Percentiles rank a stretch among this genome's conserved stretches.
These are phyloP conservation scores for Orchesella flavescens DNA, from an alignment of 2,888 invertebrate genomes.

Conservation along the genomic window DNA sequence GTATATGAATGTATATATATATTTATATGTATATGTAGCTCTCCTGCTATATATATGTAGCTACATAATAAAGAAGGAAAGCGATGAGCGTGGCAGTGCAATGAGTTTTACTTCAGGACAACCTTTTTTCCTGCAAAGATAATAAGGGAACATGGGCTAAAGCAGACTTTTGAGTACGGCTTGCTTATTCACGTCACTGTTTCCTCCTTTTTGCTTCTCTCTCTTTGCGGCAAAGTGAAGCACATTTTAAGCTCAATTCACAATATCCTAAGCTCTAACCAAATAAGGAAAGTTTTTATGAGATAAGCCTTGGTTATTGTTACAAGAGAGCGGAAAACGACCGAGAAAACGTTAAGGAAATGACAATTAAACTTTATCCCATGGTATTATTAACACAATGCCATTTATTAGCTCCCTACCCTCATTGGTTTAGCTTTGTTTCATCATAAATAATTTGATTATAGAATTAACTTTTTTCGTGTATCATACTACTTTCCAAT, in stretches of 20 bases:
- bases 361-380: constrained; percentile 54
- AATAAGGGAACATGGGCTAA: constrained; percentile 35
- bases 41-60: background rate
- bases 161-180: constrained; percentile 34
- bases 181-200: constrained; percentile 33
- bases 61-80: constrained; percentile 23
- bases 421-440: background rate
- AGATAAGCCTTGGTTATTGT: constrained; percentile 59
- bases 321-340: constrained; percentile 53
- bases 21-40: too few relatives aligned
- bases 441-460: too few relatives aligned
- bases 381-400: constrained; percentile 56
- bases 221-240: background rate
- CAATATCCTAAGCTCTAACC: constrained; percentile 60
- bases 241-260: background rate
- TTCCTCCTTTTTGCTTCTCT: constrained; percentile 4
- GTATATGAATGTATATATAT: background rate
- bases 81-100: background rate
- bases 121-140: constrained; percentile 18
- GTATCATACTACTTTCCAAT: constrained; percentile 6
- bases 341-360: constrained; percentile 57
- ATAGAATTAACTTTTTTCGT: background rate
- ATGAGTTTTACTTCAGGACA: constrained; percentile 24
- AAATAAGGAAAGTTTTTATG: constrained; percentile 61
- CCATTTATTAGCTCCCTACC: constrained; percentile 48